Evolutionary conservation across 2,888 invertebrate species (phyloP).

Genomic region (Sabellastarte sp.): DNA sequence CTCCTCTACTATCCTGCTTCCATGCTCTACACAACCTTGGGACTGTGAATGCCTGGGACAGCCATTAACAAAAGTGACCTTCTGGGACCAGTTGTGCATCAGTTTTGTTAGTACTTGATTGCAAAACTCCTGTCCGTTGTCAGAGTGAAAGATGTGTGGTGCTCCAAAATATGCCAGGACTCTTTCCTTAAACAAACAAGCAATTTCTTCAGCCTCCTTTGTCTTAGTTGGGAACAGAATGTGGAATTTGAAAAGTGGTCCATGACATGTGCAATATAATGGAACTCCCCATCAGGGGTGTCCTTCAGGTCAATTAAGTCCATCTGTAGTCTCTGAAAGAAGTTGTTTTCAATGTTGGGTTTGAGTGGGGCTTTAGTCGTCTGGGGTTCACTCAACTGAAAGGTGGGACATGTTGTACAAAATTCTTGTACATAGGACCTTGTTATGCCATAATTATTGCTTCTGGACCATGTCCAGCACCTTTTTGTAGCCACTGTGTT

Average conservation of each 20-base stretch:
- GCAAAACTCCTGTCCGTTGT: neutral
- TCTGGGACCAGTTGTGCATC: neutral
- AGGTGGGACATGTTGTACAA: too few species aligned
- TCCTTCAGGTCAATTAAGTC: slow-evolving; percentile 25
- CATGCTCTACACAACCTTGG: neutral
- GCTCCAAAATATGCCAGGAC: neutral
- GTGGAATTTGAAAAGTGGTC: slow-evolving; percentile 8
- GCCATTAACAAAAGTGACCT: neutral
- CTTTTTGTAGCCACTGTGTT: too few species aligned
- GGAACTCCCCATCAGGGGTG: slow-evolving; percentile 19
- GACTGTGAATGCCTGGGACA: neutral
- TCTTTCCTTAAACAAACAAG: neutral
- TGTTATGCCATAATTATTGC: too few species aligned
- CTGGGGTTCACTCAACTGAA: too few species aligned
- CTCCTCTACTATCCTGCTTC: neutral
- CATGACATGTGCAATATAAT: slow-evolving; percentile 21
- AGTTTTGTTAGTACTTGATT: neutral
- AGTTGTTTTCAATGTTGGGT: slow-evolving; percentile 1
- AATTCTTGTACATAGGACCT: too few species aligned
- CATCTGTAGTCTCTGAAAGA: slow-evolving; percentile 18
- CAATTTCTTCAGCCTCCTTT: neutral
- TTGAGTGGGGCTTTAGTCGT: too few species aligned
- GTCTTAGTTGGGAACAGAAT: neutral
- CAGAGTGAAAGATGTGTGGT: neutral
- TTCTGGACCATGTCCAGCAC: too few species aligned